Conservation (phyloP, 2,113 vertebrate species). For the Malurus melanocephalus region DNA sequence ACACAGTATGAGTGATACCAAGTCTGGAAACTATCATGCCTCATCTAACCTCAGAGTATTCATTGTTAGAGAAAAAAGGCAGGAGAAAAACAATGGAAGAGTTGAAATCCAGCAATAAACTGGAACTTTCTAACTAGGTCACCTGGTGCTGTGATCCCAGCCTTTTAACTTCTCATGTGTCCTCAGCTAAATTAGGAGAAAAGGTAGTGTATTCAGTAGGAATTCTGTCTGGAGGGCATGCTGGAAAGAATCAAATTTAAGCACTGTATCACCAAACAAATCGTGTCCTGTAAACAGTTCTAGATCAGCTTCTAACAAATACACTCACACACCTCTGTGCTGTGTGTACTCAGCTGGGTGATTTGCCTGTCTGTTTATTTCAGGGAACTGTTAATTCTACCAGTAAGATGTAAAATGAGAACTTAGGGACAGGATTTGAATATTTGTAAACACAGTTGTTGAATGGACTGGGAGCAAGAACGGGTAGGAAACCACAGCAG, state of each 20-base stretch:
- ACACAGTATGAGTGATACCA: background rate
- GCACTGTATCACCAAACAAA: background rate
- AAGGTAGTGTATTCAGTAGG: background rate
- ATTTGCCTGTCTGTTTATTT: background rate
- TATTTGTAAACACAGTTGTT: background rate
- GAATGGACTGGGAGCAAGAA: background rate
- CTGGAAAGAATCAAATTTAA: background rate
- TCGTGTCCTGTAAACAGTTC: background rate
- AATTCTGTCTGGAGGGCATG: background rate
- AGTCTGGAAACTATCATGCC: background rate
- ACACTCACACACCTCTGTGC: background rate
- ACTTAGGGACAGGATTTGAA: background rate
- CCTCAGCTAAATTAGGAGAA: background rate
- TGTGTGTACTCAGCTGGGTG: background rate
- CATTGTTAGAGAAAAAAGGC: background rate
- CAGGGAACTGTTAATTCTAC: background rate
- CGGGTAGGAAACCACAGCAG: background rate
- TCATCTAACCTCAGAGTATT: background rate
- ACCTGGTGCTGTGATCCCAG: background rate
- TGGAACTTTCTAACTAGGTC: background rate
- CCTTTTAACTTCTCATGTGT: background rate
- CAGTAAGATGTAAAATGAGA: background rate
- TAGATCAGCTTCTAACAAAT: background rate
- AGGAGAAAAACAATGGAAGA: background rate
- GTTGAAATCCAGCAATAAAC: background rate